Base-by-base conservation (phyloP, 2,888 invertebrate species). In the Leuctra nigra region DNA sequence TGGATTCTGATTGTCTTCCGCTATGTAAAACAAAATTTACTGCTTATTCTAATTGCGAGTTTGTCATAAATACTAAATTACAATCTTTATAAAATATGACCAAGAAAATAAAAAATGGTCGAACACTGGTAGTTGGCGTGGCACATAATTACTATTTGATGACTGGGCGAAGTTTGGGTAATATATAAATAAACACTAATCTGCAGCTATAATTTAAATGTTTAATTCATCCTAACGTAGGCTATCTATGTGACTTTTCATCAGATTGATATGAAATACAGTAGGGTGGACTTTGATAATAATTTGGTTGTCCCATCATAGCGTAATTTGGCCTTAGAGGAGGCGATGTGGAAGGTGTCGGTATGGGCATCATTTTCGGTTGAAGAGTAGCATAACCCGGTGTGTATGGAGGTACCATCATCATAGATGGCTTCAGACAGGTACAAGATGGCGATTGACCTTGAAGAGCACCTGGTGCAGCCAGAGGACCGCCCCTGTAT, bases 401-500 rank as follows among this genome's bases (percentile, higher is more conserved):
- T 3, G 64, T 67, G 57, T 72, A 72, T 14, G 67, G 65, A 1
- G 84, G 76, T 0, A 83, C 82, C 16, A 84, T 77, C 1, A 78
- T 81, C 20, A 71, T 73, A 38, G 75, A 75, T 39, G 71, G 72
- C 70, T 78, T 63, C 48, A 78, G 73, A 61, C 80, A 80, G 35
- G 80, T 79, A 67, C 79, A 81, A 44, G 77, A 64, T 54, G 64
- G 64, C 16, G 65, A 59, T 29, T 60, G 66, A 60, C 65, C 66
- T 59, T 63, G 69, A 62, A 66, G 64, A 64, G 55, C 36, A 55
- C 66, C 65, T 56, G 66, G 41, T 60, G 67, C 63, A 61, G 82
- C 83, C 61, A 84, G 69, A 0, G 85, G 83, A n/a, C 80, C 82
- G 55, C 82, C 83, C 61, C 84, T 77, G 62, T 86, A 86, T 44